Base-by-base conservation (phyloP, 2,888 invertebrate genomes). In the Monopis laevigella region DNA sequence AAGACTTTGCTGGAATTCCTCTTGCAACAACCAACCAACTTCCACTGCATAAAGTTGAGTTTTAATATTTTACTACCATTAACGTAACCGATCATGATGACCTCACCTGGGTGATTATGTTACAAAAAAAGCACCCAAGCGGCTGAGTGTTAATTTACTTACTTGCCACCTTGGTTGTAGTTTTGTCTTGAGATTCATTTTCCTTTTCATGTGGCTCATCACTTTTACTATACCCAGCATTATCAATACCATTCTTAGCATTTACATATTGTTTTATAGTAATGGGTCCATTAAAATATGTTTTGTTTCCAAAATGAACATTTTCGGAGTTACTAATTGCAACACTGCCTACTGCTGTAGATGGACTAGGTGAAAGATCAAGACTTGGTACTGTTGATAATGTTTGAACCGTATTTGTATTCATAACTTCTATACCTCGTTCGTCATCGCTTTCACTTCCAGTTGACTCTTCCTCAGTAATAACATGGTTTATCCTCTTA, bases 271-370 rank as follows among this genome's bases (percentile, higher is more conserved):
- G 89, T 57, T 89, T 89, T 50, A 91, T 90, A 21, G 87, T 88
- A 11, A 91, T 89, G 34, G 90, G 90, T 4, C 90, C 90, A 56
- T 90, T 87, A 55, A 89, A 90, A 54, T 87, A 86, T 3, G 88
- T 88, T 53, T 88, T 89, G 52, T 89, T 88, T 0, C 91, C 92
- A 51, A 92, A 86, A 48, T 89, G 88, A 2, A 91, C 86, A 59
- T 90, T 87, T 17, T 84, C 84, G 0, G 90, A 89, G 52, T 88
- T 85, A 19, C 78, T 82, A 2, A 91, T 84, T 14, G 84, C 82
- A 17, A 90, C 83, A 54, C 83, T 86, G 38, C 86, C 87, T 49
- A 86, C 3, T 83, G 32, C 32, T 7, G 32, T 32, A 7, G 32
- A 17, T n/a, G n/a, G n/a, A 17, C 14, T 32, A 10, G 3, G 16